Conservation (phyloP, 2,888 invertebrate genomes). For the Pseudococcus longispinus region DNA sequence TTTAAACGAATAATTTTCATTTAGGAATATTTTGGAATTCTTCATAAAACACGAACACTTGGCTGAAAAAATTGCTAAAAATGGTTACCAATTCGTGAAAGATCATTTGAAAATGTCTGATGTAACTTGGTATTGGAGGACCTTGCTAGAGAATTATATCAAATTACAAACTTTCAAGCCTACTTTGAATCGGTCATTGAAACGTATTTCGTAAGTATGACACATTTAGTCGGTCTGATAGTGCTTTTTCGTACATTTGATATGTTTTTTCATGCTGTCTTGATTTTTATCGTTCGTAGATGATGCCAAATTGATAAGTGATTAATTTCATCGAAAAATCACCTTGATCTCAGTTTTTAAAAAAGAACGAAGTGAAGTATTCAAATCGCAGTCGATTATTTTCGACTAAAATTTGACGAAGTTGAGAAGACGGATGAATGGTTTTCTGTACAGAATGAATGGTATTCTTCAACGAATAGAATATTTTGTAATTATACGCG, state of each 20-base stretch:
- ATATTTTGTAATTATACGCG: not conserved
- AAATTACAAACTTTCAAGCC: constrained; percentile 76
- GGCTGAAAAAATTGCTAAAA: constrained; percentile 78
- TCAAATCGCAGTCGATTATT: not conserved
- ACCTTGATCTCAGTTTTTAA: not conserved
- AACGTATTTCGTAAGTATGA: constrained; percentile 19
- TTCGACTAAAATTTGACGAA: not conserved
- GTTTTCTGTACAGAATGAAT: not conserved
- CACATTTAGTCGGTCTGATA: not conserved
- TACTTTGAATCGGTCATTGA: constrained; percentile 58
- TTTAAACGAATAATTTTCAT: constrained; percentile 57
- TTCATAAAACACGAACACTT: constrained; percentile 77
- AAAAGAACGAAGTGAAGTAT: not conserved
- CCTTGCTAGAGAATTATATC: constrained; percentile 76
- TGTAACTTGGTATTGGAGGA: constrained; percentile 86
- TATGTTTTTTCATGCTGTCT: not conserved
- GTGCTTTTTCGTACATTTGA: not conserved
- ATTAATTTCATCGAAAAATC: not conserved
- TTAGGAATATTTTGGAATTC: constrained; percentile 74
- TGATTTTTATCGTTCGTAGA: not conserved
- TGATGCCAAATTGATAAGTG: not conserved
- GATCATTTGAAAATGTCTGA: constrained; percentile 82
- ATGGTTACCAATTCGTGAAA: constrained; percentile 84
- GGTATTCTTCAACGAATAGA: not conserved
- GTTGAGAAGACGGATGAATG: not conserved